phyloP scores from a whole-genome alignment of 2,113 vertebrate species.

The Austrofundulus limnaeus region DNA sequence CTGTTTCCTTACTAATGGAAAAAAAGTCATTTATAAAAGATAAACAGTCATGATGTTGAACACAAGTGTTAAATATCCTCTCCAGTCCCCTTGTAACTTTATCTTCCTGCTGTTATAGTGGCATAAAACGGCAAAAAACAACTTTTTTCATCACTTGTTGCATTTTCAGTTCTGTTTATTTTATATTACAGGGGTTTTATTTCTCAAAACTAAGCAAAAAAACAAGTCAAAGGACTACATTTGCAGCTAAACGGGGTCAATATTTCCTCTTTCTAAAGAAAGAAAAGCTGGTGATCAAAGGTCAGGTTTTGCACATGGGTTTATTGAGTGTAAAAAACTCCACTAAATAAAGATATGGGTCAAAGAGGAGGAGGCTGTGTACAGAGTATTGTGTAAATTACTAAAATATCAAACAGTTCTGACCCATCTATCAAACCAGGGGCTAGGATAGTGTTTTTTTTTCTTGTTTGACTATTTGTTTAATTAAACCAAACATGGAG shows the following conservation, averaged over 20 bases:
- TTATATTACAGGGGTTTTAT: no score
- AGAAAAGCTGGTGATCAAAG: constrained; percentile 19
- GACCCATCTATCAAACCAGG: no score
- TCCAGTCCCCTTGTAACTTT: not conserved
- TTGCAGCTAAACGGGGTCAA: constrained; percentile 1
- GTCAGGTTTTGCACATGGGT: constrained; percentile 2
- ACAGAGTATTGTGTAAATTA: no score
- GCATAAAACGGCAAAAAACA: not conserved
- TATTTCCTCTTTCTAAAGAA: not conserved
- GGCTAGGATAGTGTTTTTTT: no score
- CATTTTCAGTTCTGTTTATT: no score
- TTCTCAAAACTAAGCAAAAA: not conserved
- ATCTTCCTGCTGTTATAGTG: not conserved
- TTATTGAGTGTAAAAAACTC: not conserved
- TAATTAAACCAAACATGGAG: no score
- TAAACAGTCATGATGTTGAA: not conserved
- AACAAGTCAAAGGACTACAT: not conserved
- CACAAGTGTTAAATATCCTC: not conserved
- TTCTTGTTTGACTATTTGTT: no score
- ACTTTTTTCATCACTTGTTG: no score
- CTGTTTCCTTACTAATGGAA: not conserved
- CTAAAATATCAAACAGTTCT: no score
- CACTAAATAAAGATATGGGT: not conserved
- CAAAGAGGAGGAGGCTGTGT: not conserved
- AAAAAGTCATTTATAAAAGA: not conserved